A percentile compares a stretch with the other conserved stretches of the same genome.
These are phyloP conservation scores for Ctena decussata DNA, from an alignment of 2,888 invertebrate species.

Conservation along the genomic window DNA sequence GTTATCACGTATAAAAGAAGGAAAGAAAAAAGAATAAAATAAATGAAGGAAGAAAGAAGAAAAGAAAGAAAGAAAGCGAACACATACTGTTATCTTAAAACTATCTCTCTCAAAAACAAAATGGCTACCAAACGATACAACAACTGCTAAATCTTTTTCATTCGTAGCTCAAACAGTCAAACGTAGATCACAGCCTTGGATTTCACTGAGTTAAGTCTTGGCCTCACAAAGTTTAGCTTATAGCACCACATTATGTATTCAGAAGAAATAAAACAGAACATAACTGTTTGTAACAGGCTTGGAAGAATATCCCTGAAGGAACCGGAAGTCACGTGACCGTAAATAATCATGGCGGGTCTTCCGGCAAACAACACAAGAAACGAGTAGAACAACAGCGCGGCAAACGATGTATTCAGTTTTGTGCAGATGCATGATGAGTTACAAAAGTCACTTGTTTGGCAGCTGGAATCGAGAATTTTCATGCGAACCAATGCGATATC, in stretches of 20 bases:
- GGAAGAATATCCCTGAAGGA: constrained; percentile 49
- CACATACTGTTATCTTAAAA: too few species aligned
- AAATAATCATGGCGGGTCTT: constrained; percentile 45
- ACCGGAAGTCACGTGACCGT: constrained; percentile 41
- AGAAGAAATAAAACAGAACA: constrained; percentile 48
- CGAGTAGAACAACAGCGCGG: constrained; percentile 44
- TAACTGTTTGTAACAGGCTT: constrained; percentile 51
- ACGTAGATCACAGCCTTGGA: too few species aligned
- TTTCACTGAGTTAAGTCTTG: not conserved
- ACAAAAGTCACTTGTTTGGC: not conserved
- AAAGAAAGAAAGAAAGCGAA: too few species aligned
- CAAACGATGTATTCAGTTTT: constrained; percentile 28
- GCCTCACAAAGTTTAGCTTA: not conserved
- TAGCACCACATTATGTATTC: constrained; percentile 37
- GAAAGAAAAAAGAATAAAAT: too few species aligned
- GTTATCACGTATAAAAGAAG: too few species aligned
- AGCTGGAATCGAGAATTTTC: constrained; percentile 22
- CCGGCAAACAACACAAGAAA: constrained; percentile 34
- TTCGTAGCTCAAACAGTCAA: too few species aligned
- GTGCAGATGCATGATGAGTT: constrained; percentile 33
- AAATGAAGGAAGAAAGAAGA: too few species aligned
- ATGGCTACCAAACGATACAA: too few species aligned
- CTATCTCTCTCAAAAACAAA: too few species aligned
- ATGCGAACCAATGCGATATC: constrained; percentile 26
- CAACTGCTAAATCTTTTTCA: too few species aligned